Evolutionary conservation across 1,140 invertebrate genomes (phyloP).

Genomic region (Pemphigus obesinymphae): DNA sequence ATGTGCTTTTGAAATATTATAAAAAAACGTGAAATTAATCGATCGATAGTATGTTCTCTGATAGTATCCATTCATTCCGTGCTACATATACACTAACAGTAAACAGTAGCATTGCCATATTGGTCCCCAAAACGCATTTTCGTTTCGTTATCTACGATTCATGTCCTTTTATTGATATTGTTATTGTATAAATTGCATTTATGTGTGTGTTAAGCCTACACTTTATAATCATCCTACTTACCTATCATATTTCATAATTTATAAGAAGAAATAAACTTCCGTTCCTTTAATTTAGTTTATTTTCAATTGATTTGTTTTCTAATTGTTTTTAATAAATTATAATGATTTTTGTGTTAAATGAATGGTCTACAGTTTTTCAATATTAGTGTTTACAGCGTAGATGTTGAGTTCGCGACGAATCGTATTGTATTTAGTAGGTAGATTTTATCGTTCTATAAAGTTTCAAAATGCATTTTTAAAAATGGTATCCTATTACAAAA

Average conservation of each 20-base stretch:
- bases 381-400: neutral
- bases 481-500: neutral
- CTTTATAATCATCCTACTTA: neutral
- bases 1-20: too few relatives aligned
- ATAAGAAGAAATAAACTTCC: neutral
- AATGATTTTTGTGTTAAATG: neutral
- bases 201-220: too few relatives aligned
- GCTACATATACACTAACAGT: too few relatives aligned
- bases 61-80: neutral
- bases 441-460: neutral
- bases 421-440: neutral
- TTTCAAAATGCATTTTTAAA: slow-evolving; percentile 1
- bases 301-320: neutral
- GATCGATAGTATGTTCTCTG: neutral
- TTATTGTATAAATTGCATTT: neutral
- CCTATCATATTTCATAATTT: neutral
- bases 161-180: neutral
- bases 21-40: neutral
- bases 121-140: neutral
- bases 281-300: neutral
- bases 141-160: neutral
- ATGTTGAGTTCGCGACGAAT: neutral
- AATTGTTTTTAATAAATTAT: neutral
- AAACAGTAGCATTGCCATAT: too few relatives aligned
- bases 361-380: neutral